Conservation (phyloP, 2,797 vertebrate species). For the Acanthopagrus latus region DNA sequence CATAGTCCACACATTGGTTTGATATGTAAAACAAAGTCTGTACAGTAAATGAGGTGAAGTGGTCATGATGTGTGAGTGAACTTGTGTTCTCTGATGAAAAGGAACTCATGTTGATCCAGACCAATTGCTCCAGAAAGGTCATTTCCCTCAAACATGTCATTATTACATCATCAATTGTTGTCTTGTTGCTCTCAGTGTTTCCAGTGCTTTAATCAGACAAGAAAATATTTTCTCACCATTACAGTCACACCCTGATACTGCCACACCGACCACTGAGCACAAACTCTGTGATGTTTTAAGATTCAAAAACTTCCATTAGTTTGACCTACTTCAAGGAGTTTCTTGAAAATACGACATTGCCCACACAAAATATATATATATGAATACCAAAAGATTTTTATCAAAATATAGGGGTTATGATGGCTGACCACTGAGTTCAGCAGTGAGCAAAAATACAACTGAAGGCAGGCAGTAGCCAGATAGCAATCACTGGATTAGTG, state of each 20-base stretch:
- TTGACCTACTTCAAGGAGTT: not conserved
- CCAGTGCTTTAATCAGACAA: slow-evolving; percentile 23
- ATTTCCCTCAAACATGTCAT: not conserved
- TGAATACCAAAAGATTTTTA: not conserved
- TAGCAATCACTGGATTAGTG: slow-evolving; percentile 1
- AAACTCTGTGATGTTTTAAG: not conserved
- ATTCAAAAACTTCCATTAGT: not conserved
- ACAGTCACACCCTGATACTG: slow-evolving; percentile 14
- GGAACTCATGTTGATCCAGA: not conserved
- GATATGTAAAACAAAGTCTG: too few species aligned
- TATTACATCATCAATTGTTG: not conserved
- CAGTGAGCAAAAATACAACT: not conserved
- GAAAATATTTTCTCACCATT: slow-evolving; percentile 25
- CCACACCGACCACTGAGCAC: not conserved
- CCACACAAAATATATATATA: too few species aligned
- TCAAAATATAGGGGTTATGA: not conserved
- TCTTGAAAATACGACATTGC: not conserved
- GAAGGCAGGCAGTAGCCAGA: not conserved
- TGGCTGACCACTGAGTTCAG: not conserved
- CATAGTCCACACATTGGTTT: too few species aligned
- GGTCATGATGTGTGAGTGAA: not conserved
- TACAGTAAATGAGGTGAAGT: too few species aligned
- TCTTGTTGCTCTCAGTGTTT: slow-evolving; percentile 2
- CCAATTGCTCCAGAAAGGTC: not conserved
- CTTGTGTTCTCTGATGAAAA: not conserved